Evolutionary conservation across 2,797 vertebrate species (phyloP).

Genomic region (Bucorvus abyssinicus): DNA sequence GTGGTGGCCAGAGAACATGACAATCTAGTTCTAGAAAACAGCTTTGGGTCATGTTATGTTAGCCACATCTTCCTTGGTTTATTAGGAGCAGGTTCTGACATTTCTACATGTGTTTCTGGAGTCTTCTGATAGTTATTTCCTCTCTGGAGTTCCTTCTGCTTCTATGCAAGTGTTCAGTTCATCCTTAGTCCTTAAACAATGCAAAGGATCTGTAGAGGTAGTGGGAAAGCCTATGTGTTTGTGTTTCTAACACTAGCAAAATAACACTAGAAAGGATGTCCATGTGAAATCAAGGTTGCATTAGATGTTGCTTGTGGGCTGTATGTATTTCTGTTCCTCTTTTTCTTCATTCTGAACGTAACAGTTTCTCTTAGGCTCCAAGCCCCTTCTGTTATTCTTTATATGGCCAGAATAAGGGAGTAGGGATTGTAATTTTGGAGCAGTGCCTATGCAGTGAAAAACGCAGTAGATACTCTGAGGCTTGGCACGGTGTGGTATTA

Average conservation of each 20-base stretch:
- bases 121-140: not conserved
- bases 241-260: not conserved
- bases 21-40: not conserved
- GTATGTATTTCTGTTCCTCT: not conserved
- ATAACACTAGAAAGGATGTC: not conserved
- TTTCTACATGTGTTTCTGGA: not conserved
- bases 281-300: not conserved
- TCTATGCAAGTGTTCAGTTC: not conserved
- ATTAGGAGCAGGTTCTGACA: not conserved
- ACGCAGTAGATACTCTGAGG: not conserved
- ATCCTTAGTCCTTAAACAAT: not conserved
- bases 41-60: not conserved
- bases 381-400: not conserved
- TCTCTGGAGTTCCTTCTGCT: not conserved
- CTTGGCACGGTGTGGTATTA: not conserved
- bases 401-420: not conserved
- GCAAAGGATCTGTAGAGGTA: not conserved
- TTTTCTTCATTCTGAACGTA: not conserved
- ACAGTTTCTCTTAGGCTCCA: not conserved
- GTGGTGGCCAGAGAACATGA: not conserved
- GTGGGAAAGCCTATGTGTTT: not conserved
- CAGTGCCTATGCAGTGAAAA: not conserved
- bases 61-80: not conserved
- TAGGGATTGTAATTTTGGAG: not conserved
- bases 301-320: not conserved